Evolutionary conservation across 2,888 invertebrate species (phyloP).

Genomic region (Cerceris rybyensis): DNA sequence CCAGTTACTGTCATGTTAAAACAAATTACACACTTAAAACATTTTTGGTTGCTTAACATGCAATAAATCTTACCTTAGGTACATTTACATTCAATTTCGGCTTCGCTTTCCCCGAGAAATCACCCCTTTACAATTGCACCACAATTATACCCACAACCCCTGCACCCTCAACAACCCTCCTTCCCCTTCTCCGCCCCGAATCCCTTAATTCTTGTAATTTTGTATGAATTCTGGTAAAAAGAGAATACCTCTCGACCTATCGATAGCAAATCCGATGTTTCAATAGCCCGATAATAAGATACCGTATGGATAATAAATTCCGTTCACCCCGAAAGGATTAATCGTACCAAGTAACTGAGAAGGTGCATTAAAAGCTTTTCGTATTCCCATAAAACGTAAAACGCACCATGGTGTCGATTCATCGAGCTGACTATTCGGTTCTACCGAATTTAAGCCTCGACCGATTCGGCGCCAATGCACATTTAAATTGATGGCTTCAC

Average conservation of each 20-base stretch:
- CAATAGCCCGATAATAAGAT: background rate
- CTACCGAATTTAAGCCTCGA: constrained; percentile 63
- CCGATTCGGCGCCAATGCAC: constrained; percentile 64
- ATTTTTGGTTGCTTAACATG: too few species aligned
- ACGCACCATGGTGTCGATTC: constrained; percentile 31
- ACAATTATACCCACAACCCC: too few species aligned
- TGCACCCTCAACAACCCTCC: too few species aligned
- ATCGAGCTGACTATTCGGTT: constrained; percentile 27
- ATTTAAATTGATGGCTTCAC: constrained; percentile 71
- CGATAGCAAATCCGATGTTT: background rate
- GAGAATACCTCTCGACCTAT: background rate
- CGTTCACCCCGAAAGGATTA: constrained; percentile 47
- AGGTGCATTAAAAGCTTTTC: constrained; percentile 63
- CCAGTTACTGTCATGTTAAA: too few species aligned
- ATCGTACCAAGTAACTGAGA: constrained; percentile 51
- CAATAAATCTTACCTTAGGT: too few species aligned
- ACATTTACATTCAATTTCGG: too few species aligned
- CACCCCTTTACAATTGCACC: too few species aligned
- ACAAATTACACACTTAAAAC: too few species aligned
- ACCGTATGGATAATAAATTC: constrained; percentile 54
- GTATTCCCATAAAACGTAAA: constrained; percentile 51
- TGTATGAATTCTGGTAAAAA: too few species aligned
- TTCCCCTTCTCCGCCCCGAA: too few species aligned
- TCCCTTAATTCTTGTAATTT: too few species aligned
- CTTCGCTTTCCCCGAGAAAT: too few species aligned